phyloP scores from a whole-genome alignment of 2,797 vertebrate genomes.

The Sebastes minor region DNA sequence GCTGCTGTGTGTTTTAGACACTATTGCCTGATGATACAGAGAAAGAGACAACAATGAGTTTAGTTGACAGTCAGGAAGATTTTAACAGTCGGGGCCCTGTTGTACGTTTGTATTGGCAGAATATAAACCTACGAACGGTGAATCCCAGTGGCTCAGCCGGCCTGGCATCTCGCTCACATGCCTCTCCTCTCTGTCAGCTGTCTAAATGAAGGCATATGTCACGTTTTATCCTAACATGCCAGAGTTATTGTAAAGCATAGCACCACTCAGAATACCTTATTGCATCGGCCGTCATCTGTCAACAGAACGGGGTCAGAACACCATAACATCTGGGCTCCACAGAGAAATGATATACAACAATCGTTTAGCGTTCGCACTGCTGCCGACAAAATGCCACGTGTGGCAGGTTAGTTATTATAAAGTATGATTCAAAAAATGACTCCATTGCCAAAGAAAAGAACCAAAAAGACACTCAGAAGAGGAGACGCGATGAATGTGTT shows the following conservation, averaged over 20 bases:
- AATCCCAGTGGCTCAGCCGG: neutral
- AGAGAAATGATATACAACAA: constrained; percentile 22
- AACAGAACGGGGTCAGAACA: constrained; percentile 20
- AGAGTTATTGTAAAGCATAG: constrained; percentile 49
- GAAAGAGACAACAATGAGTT: neutral
- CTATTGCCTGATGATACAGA: constrained; percentile 13
- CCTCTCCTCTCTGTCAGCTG: neutral
- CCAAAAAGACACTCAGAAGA: neutral
- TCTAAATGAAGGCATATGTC: neutral
- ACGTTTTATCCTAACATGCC: neutral
- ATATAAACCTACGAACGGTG: neutral
- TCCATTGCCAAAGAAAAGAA: neutral
- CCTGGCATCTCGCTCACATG: neutral
- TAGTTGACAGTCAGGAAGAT: neutral
- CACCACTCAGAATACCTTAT: constrained; percentile 63
- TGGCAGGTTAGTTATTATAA: neutral
- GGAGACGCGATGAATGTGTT: neutral
- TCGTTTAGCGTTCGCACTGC: constrained; percentile 6
- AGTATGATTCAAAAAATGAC: neutral
- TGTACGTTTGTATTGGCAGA: neutral
- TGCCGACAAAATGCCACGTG: neutral
- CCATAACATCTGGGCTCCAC: constrained; percentile 15
- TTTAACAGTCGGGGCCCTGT: constrained; percentile 26
- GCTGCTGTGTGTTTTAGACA: neutral
- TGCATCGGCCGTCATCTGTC: constrained; percentile 38